phyloP scores from a whole-genome alignment of 2,888 invertebrate genomes.

The Protophormia terraenovae region DNA sequence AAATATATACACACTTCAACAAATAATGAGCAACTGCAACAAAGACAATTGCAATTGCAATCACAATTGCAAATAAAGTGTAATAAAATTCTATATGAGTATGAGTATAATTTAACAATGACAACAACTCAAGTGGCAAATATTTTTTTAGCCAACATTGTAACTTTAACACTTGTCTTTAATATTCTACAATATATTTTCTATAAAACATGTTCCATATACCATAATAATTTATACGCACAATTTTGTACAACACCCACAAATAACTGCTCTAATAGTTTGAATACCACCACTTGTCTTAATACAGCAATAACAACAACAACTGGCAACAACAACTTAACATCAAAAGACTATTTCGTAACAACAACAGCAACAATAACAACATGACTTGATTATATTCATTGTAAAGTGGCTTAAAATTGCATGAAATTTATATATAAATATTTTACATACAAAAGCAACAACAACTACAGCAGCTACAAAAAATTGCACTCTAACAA shows the following conservation, averaged over 20 bases:
- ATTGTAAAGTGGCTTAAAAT: conserved; percentile 52
- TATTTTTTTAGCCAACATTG: conserved; percentile 27
- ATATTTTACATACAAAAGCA: conserved; percentile 10
- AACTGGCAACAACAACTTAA: conserved; percentile 27
- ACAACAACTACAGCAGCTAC: background rate
- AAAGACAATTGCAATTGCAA: conserved; percentile 10
- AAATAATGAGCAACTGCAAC: conserved; percentile 1
- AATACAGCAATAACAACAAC: background rate
- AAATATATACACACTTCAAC: background rate
- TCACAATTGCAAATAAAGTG: conserved; percentile 48
- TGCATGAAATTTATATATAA: conserved; percentile 34
- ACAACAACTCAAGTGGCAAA: conserved; percentile 52
- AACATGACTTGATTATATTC: conserved; percentile 63
- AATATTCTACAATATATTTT: conserved; percentile 2
- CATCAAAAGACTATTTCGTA: conserved; percentile 32
- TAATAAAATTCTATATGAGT: conserved; percentile 39
- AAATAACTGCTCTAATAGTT: conserved; percentile 6
- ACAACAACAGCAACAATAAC: conserved; percentile 8
- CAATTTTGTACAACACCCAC: conserved; percentile 1
- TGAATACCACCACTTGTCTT: conserved; percentile 12
- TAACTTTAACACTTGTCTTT: conserved; percentile 1
- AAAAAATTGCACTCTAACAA: too few species aligned
- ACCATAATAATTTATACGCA: conserved; percentile 44
- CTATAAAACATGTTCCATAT: conserved; percentile 25
- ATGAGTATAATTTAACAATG: conserved; percentile 34